A percentile compares a stretch with the other conserved stretches of the same genome.
Conservation (phyloP, 1,140 invertebrate species). For the Cyclina sinensis region DNA sequence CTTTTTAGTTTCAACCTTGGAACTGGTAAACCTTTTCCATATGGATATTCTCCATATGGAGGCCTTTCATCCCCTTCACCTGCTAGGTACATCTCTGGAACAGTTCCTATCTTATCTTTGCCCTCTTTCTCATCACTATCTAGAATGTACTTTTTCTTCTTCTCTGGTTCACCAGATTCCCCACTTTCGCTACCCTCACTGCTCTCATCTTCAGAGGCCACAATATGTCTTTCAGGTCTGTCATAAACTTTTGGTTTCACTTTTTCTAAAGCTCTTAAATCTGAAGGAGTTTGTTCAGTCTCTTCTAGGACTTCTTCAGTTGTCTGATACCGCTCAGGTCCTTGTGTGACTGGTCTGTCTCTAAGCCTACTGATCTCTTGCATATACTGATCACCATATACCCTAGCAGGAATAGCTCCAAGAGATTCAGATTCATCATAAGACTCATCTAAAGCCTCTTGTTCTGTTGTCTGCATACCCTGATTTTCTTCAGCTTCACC, state of each 20-base stretch:
- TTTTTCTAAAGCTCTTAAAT: neutral
- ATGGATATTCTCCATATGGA: slow-evolving; percentile 52
- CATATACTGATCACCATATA: slow-evolving; percentile 58
- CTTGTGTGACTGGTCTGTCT: slow-evolving; percentile 24
- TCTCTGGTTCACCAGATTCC: neutral
- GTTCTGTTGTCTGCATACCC: slow-evolving; percentile 3
- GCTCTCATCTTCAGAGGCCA: slow-evolving; percentile 40
- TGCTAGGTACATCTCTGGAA: slow-evolving; percentile 32
- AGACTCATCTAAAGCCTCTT: slow-evolving; percentile 50
- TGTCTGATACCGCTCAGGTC: neutral
- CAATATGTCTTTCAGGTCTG: slow-evolving; percentile 44
- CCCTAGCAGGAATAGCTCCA: slow-evolving; percentile 39
- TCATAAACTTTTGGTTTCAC: neutral
- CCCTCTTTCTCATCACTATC: slow-evolving; percentile 25
- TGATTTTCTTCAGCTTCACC: slow-evolving; percentile 9
- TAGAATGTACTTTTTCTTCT: slow-evolving; percentile 38
- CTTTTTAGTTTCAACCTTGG: slow-evolving; percentile 49
- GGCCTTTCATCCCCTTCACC: slow-evolving; percentile 38
- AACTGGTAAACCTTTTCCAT: slow-evolving; percentile 63
- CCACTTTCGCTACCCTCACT: slow-evolving; percentile 39
- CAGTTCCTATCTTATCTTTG: slow-evolving; percentile 17
- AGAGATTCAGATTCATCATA: slow-evolving; percentile 63
- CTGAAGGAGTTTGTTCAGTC: neutral
- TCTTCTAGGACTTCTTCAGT: too few relatives aligned
- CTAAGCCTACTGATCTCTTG: slow-evolving; percentile 51